Base-by-base conservation (phyloP, 1,140 invertebrate genomes). In the Nixonia krombeini region DNA sequence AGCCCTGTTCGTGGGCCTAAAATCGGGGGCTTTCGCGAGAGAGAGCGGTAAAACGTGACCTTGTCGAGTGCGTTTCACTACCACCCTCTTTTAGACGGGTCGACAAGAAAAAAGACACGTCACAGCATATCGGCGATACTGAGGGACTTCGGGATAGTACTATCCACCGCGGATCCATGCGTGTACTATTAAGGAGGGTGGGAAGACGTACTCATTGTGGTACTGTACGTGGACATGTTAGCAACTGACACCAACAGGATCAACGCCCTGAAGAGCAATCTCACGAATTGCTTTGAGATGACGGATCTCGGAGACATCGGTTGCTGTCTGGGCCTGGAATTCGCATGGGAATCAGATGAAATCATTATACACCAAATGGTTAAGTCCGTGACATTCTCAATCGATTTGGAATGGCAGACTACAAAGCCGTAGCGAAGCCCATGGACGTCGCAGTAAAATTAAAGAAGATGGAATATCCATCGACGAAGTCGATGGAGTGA, bases 391-490 rank as follows among this genome's bases (percentile, higher is more conserved):
- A 44, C 0, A 9, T 70, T 4, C 26, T 70, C 0, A 25, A 40
- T 0, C 52, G 51, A 10, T 73, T 71, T 25, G 40, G 40, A 0
- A 77, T 77, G 64, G 6, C 6, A 0, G 62, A 77, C 4, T 74
- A 63, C 17, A 76, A 76, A 15, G 25, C 52, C 0, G 52, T 70
- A 4, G 21, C 25, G 1, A 73, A 68, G 4, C 58, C 58, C 0
- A n/a, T n/a, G n/a, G n/a, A n/a, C n/a, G n/a, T n/a, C n/a, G n/a
- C n/a, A n/a, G n/a, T n/a, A n/a, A n/a, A n/a, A n/a, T n/a, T n/a
- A n/a, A n/a, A n/a, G n/a, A n/a, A n/a, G n/a, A n/a, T n/a, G n/a
- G n/a, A n/a, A n/a, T n/a, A n/a, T n/a, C n/a, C n/a, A n/a, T n/a
- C n/a, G n/a, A n/a, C n/a, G 35, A 37, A 9, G 4, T 4, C 1